These are phyloP conservation scores for Rhea pennata DNA, from an alignment of 2,113 vertebrate species.

Conservation along the genomic window DNA sequence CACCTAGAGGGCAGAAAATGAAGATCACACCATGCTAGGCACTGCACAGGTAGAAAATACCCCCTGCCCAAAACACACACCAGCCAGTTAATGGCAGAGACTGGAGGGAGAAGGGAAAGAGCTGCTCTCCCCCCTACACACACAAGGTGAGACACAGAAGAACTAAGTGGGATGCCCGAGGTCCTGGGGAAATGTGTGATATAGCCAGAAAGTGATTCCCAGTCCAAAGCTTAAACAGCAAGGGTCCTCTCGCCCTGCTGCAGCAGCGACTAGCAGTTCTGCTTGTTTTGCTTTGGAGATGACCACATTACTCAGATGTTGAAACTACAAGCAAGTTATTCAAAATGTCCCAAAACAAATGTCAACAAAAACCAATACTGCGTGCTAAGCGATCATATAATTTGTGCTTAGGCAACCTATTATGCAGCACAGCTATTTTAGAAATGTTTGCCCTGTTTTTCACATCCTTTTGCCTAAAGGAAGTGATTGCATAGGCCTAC, in stretches of 20 bases:
- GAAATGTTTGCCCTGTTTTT: neutral
- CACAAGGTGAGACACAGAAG: neutral
- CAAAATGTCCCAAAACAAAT: neutral
- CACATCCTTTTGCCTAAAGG: neutral
- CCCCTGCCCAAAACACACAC: neutral
- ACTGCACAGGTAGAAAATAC: neutral
- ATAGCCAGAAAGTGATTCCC: neutral
- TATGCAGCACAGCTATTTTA: constrained; percentile 11
- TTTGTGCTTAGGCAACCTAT: constrained; percentile 23
- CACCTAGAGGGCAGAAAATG: neutral
- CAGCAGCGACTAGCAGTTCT: fast-evolving
- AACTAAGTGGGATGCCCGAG: neutral
- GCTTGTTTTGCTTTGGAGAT: neutral
- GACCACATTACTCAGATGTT: neutral
- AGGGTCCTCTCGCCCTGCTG: neutral
- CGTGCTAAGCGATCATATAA: neutral
- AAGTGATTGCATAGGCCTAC: neutral
- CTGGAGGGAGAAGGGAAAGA: neutral
- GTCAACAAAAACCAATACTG: neutral
- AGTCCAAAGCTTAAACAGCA: neutral
- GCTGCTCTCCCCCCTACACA: neutral
- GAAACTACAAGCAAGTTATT: neutral
- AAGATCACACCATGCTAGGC: neutral
- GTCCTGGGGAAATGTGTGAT: neutral
- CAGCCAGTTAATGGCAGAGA: neutral